These are phyloP conservation scores for Notolepis coatsorum DNA, from an alignment of 2,797 vertebrate species.

Conservation along the genomic window DNA sequence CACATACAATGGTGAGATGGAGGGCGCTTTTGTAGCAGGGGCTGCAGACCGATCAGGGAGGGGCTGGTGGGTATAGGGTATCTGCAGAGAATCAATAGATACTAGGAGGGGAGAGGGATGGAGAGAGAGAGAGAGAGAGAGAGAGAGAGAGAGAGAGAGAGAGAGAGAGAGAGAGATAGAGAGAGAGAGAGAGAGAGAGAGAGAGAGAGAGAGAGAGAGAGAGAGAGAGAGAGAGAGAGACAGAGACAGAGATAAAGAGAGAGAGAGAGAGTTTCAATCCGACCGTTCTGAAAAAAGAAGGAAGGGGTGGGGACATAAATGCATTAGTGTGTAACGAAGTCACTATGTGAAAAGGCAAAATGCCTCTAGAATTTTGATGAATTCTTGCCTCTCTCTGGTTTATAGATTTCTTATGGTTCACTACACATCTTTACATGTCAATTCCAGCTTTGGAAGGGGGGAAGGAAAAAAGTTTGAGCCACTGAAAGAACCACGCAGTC, in stretches of 20 bases:
- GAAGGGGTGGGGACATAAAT: no score
- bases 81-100: constrained; percentile 64
- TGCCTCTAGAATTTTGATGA: constrained; percentile 3
- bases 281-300: no score
- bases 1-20: constrained; percentile 42
- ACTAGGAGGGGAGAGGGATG: constrained; percentile 28
- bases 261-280: no score
- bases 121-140: constrained; percentile 2
- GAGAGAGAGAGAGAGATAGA: no score
- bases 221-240: no score
- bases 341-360: constrained; percentile 11
- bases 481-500: constrained; percentile 1
- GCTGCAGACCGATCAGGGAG: constrained; percentile 17
- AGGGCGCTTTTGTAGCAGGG: constrained; percentile 47
- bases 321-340: constrained; percentile 23
- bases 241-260: no score
- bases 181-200: no score
- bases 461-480: constrained; percentile 4
- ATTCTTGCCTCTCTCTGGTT: constrained; percentile 17
- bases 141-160: constrained; percentile 4
- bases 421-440: constrained; percentile 10
- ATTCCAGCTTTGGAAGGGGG: constrained; percentile 10
- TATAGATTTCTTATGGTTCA: constrained; percentile 21
- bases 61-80: constrained; percentile 42
- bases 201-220: no score